Conservation (phyloP, 2,888 invertebrate genomes). For the Protonemura montana region DNA sequence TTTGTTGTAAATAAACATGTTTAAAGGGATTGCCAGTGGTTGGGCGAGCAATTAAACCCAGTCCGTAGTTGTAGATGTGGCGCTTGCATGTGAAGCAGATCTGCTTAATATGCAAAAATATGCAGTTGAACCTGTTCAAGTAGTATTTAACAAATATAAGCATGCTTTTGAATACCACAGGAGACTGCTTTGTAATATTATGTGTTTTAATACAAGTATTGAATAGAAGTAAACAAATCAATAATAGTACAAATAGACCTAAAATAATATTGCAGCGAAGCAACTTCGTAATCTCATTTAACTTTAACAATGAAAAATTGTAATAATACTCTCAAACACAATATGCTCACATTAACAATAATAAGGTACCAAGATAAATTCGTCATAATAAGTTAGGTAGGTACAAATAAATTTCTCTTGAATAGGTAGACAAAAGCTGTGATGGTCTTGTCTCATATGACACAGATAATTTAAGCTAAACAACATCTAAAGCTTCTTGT, state of each 20-base stretch:
- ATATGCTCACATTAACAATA: constrained; percentile 9
- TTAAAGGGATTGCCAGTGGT: too few relatives aligned
- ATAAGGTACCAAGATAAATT: constrained; percentile 10
- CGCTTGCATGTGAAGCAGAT: neutral
- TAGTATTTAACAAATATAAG: neutral
- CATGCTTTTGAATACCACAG: neutral
- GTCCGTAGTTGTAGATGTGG: neutral
- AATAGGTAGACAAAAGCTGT: constrained; percentile 31
- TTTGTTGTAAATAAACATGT: too few relatives aligned
- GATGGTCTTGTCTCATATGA: constrained; percentile 30
- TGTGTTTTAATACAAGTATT: constrained; percentile 7
- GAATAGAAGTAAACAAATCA: constrained; percentile 13
- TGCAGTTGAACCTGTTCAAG: neutral
- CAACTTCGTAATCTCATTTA: constrained; percentile 17
- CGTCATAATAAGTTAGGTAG: neutral
- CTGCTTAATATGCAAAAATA: too few relatives aligned
- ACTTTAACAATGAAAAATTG: constrained; percentile 19
- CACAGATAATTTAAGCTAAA: constrained; percentile 1
- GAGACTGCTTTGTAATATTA: neutral
- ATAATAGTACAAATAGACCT: constrained; percentile 13
- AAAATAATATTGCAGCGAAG: constrained; percentile 15
- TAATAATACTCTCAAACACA: constrained; percentile 28
- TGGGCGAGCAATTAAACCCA: too few relatives aligned
- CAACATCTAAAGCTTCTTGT: neutral
- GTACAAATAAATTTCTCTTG: constrained; percentile 26